These are phyloP conservation scores for Neuroterus valhalla DNA, from an alignment of 1,140 invertebrate species.

Conservation along the genomic window DNA sequence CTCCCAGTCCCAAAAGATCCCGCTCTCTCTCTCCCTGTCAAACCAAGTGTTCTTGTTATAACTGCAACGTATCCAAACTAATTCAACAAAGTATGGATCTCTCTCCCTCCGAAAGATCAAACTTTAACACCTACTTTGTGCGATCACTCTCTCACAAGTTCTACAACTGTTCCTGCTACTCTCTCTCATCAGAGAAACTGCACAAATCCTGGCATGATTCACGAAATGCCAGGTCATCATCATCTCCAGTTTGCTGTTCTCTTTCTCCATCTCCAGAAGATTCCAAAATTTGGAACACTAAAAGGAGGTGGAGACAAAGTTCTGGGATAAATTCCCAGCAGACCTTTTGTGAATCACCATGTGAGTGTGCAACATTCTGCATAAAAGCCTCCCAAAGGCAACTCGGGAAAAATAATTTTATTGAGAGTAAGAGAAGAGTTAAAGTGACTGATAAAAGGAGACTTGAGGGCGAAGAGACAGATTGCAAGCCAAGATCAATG, in stretches of 20 bases:
- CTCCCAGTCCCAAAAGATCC: slow-evolving; percentile 49
- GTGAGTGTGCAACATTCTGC: not conserved
- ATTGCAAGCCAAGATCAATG: slow-evolving; percentile 24
- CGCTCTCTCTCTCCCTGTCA: slow-evolving; percentile 61
- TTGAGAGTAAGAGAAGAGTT: slow-evolving; percentile 26
- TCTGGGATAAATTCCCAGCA: not conserved
- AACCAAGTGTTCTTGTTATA: slow-evolving; percentile 64
- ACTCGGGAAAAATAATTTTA: not conserved
- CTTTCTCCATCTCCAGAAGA: not conserved
- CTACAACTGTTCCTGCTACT: slow-evolving; percentile 65
- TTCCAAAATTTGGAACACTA: not conserved
- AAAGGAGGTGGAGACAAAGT: not conserved
- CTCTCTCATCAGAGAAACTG: slow-evolving; percentile 33
- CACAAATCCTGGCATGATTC: slow-evolving; percentile 13
- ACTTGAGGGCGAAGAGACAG: not conserved
- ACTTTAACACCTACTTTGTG: slow-evolving; percentile 64
- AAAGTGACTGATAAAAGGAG: not conserved
- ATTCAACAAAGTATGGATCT: slow-evolving; percentile 64
- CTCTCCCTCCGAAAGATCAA: slow-evolving; percentile 62
- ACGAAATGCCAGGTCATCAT: not conserved
- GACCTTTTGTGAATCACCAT: not conserved
- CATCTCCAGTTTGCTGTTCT: slow-evolving; percentile 14
- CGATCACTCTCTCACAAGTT: slow-evolving; percentile 68
- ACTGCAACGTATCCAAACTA: slow-evolving; percentile 68
- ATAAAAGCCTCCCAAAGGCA: not conserved